Base-by-base conservation (phyloP, 2,113 vertebrate genomes). In the Pagrus major region DNA sequence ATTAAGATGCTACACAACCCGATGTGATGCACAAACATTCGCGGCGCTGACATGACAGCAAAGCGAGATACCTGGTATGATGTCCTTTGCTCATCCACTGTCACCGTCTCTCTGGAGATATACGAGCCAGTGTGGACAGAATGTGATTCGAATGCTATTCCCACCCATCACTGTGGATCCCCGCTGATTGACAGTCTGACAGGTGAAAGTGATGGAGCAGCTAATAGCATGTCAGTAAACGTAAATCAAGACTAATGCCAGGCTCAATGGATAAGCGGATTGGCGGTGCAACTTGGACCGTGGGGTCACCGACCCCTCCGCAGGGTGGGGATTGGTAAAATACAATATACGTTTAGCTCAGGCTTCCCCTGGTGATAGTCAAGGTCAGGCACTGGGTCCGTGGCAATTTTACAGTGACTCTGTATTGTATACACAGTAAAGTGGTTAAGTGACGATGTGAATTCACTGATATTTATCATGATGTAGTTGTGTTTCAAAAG, bases 151-250 rank as follows among this genome's bases (percentile, higher is more conserved):
- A 74, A 84, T 80, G 80, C 72, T 77, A 84, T 90, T 89, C 86
- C 86, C 84, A 71, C 77, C 84, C 83, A 87, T 92, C 90, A 89
- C 63, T 23, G 73, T 41, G 55, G 80, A 90, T 91, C 75, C 74
- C 37, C 3, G 29, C 11, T 92, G 94, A 94, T 69, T 90, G 93
- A 93, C 93, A 93, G 89, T n/a, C 80, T 93, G 94, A 86, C 91
- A 92, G 89, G 85, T 71, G 80, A 90, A 89, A 88, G 92, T 92
- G 90, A 94, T 89, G 91, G 89, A 91, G 91, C 91, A 89, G 90
- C 88, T 92, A 93, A 94, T 93, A 85, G 88, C 69, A 35, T 91
- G 92, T 92, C 93, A 93, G 87, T 76, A 86, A 89, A 93, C 78
- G 68, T 93, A 93, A 93, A 93, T 94, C 93, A 91, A 91, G 82